Evolutionary conservation across 2,888 invertebrate genomes (phyloP).

Genomic region (Eueremaeus valkanovi): DNA sequence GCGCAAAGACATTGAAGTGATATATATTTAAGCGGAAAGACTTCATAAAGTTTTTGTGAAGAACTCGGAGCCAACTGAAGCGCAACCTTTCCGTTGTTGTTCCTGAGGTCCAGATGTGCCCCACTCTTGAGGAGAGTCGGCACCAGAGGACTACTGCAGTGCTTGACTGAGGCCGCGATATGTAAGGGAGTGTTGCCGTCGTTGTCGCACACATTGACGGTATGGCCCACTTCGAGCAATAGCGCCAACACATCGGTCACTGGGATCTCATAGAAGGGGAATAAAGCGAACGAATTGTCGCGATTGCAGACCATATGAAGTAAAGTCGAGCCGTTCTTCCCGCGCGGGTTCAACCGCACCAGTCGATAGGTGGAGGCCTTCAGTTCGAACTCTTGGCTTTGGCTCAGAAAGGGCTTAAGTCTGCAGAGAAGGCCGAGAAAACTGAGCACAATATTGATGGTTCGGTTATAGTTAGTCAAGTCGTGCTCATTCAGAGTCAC

Average conservation of each 20-base stretch:
- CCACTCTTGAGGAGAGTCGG: conserved; percentile 70
- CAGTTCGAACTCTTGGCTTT: conserved; percentile 56
- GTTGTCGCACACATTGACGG: conserved; percentile 71
- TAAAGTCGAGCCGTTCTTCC: conserved; percentile 52
- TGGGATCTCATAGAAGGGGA: conserved; percentile 48
- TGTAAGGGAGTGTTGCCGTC: conserved; percentile 85
- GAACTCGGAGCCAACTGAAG: conserved; percentile 64
- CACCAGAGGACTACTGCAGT: conserved; percentile 67
- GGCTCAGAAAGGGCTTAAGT: conserved; percentile 52
- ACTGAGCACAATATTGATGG: conserved; percentile 79
- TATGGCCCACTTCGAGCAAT: conserved; percentile 74
- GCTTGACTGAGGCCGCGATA: conserved; percentile 68
- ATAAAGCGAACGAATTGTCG: conserved; percentile 59
- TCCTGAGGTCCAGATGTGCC: conserved; percentile 77
- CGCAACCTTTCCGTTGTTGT: conserved; percentile 71
- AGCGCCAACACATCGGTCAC: conserved; percentile 64
- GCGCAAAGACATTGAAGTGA: conserved; percentile 82
- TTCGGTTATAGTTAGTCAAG: conserved; percentile 71
- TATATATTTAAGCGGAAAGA: conserved; percentile 72
- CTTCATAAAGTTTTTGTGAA: conserved; percentile 52
- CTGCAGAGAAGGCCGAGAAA: conserved; percentile 71
- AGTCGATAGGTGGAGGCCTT: conserved; percentile 69
- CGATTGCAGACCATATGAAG: conserved; percentile 76
- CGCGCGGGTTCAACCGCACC: conserved; percentile 64
- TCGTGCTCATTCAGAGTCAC: conserved; percentile 64